Evolutionary conservation across 2,797 vertebrate species (phyloP), one percentile per base, ranked within the genome.

Genomic region (Cynodonichthys magdalenae): DNA sequence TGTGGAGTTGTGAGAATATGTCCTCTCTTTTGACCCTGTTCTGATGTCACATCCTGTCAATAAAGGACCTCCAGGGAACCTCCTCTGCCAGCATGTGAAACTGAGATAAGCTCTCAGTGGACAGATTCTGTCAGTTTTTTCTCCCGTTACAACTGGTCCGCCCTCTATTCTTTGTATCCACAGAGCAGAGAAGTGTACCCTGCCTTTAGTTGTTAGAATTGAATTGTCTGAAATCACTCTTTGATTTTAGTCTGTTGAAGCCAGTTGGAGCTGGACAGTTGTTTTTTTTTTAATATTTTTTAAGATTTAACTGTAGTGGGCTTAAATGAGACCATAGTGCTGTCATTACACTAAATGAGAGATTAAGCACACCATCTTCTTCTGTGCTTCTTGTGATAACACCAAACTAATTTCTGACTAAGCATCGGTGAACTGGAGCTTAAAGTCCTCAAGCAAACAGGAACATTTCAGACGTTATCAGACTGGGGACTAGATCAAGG

Each of bases 31-130:
- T 85, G 83, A 81, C 88, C 87, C 75, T 63, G 53, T 69, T 66
- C 52, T 77, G 58, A 78, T 83, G 86, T 87, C 80, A 82, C 86
- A 84, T 90, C 87, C 89, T 89, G 87, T 87, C 80, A 77, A 48
- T 62, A 4, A 63, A 79, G 55, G 57, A 59, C 71, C 79, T 77
- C 75, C 64, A 66, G 64, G 82, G 77, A 71, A 49, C 72, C 42
- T 79, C 63, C 45, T 60, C 61, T 69, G 51, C 27, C 62, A 63
- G 66, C 65, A 62, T 71, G 63, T 66, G 72, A 71, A 78, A 54
- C 14, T 65, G 49, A 63, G 66, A 79, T 52, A 61, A 71, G 57
- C 65, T 81, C 85, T 66, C 83, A 66, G 66, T 42, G 66, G 76
- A 62, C 44, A 4, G 15, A 36, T 51, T 70, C 77, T 75, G 39